Evolutionary conservation across 2,113 vertebrate species (phyloP), one percentile per base, ranked within the genome.

Genomic region (Coptodon bakossiorum): DNA sequence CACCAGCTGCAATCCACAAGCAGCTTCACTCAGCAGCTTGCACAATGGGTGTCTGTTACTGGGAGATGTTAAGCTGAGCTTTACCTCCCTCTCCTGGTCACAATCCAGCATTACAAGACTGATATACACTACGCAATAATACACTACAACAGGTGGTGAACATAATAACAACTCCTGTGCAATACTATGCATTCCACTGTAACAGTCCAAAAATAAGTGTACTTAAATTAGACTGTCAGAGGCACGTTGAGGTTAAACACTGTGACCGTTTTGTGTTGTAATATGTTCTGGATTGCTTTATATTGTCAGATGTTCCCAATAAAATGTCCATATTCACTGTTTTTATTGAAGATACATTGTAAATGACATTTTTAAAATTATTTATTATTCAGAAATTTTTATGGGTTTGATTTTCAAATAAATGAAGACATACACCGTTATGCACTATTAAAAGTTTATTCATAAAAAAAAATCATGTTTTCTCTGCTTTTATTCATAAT

Each of bases 391-490:
- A 80, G 40, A 91, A 61, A 45, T 92, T 38, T 90, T 31, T 90
- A 89, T 93, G 82, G 82, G 82, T 92, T 91, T 90, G 43, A 80
- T 84, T 84, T 88, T 50, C 31, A 88, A 76, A 85, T 83, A 63
- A 84, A 87, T 88, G 71, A 93, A 92, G 84, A 22, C 52, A 76
- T 87, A 84, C 80, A 86, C 71, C 73, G 73, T 89, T 89, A 78
- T 85, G 85, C 79, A 90, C 82, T 86, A 93, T 92, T 92, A 94
- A 94, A 94, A 83, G n/a, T 86, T 90, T 87, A 82, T 90, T 89
- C 82, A 71, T 91, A 22, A 52, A 88, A 83, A 52, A 54, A 88
- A 82, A 52, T 22, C 36, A 24, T 19, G 2, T 59, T 83, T 24
- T 7, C 3, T 82, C 8, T 82, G 5, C 56, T 29, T 73, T 43